Conservation (phyloP, 1,140 invertebrate species). For the Hydropsyche tenuis region DNA sequence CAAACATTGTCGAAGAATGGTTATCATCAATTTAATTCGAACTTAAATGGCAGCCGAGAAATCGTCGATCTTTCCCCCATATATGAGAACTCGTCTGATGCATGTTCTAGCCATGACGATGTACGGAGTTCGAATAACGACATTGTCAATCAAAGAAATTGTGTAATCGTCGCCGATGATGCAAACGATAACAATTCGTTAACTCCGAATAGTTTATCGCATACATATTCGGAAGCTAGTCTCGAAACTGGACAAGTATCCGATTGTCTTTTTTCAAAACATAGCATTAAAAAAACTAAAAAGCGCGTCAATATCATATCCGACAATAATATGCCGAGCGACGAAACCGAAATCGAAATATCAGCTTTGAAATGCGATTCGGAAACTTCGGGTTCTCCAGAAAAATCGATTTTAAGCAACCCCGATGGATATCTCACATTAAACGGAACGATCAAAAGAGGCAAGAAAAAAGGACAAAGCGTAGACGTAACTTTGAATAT, state of each 20-base stretch:
- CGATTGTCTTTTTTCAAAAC: conserved; percentile 58
- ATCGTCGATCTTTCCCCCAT: conserved; percentile 62
- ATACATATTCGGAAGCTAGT: conserved; percentile 62
- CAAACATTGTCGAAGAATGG: conserved; percentile 57
- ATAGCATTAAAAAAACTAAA: conserved; percentile 63
- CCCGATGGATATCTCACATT: conserved; percentile 67
- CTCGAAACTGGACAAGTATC: conserved; percentile 61
- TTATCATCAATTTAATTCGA: conserved; percentile 55
- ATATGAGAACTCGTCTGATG: conserved; percentile 63
- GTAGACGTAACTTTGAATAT: conserved; percentile 76
- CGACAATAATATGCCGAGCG: conserved; percentile 62
- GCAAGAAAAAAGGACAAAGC: conserved; percentile 75
- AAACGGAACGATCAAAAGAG: conserved; percentile 76
- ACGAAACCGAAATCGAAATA: conserved; percentile 62
- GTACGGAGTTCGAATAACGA: conserved; percentile 55
- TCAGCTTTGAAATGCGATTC: conserved; percentile 60
- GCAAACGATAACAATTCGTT: conserved; percentile 59
- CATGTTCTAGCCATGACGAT: conserved; percentile 61
- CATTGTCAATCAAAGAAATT: conserved; percentile 56
- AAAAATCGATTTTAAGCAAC: conserved; percentile 57
- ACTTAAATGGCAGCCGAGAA: conserved; percentile 58
- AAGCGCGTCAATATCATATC: conserved; percentile 69
- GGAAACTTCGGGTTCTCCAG: conserved; percentile 58
- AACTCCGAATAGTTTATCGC: conserved; percentile 60
- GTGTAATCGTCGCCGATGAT: conserved; percentile 57